Percentiles rank a stretch among this genome's conserved stretches.
phyloP scores from a whole-genome alignment of 1,140 invertebrate genomes.

The Mactra quadrangularis region DNA sequence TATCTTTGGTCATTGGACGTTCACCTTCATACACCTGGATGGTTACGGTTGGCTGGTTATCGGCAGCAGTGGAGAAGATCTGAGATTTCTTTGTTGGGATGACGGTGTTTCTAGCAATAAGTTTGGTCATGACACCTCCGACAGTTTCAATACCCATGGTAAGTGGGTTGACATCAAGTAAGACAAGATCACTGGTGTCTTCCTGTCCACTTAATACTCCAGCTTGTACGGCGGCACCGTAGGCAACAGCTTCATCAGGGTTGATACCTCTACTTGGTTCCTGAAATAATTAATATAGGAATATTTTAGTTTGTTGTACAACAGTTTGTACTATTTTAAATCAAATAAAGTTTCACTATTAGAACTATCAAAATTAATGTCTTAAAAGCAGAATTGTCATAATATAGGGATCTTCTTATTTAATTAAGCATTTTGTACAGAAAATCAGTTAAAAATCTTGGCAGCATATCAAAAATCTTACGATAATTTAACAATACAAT shows the following conservation, averaged over 20 bases:
- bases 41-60: constrained; percentile 99
- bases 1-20: constrained; percentile 99
- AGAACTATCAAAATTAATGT: no score
- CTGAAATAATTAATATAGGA: constrained; percentile 76
- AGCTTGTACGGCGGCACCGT: constrained; percentile 99
- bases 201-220: constrained; percentile 89
- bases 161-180: constrained; percentile 98
- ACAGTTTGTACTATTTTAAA: not conserved
- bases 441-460: no score
- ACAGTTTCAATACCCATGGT: constrained; percentile 99
- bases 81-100: constrained; percentile 99
- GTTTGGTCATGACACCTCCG: constrained; percentile 99
- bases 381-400: not conserved
- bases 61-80: constrained; percentile 99
- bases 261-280: constrained; percentile 99
- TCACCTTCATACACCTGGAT: constrained; percentile 99
- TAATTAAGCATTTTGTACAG: no score
- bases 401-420: not conserved
- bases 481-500: no score
- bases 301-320: not conserved
- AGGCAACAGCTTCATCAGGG: constrained; percentile 92
- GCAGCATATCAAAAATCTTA: no score
- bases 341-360: not conserved
- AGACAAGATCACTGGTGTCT: constrained; percentile 97
- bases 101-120: constrained; percentile 98